Evolutionary conservation across 2,797 vertebrate species (phyloP), one percentile per base, ranked within the genome.

Genomic region (Urocyon cinereoargenteus): DNA sequence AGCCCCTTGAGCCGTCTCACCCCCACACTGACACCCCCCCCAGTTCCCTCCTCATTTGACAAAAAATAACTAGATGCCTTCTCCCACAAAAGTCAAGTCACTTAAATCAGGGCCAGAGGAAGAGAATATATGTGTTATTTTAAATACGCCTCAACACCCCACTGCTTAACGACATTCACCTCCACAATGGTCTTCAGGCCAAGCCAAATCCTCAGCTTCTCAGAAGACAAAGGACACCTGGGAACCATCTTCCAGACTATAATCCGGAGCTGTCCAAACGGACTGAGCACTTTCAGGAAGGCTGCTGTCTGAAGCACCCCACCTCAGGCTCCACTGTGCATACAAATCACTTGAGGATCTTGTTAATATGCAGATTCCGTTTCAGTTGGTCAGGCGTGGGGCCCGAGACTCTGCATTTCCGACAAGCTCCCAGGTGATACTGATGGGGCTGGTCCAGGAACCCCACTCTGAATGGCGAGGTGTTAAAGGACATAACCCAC

Each of bases 91-190:
- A 86, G 34, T 83, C 36, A 91, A 82, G 26, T 78, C 78, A 77
- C 26, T 49, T 81, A 72, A 70, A 16, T 49, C 62, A 55, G 2
- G 79, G 81, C 26, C 26, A n/a, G 86, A 82, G 59, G 16, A 91
- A 40, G 31, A 90, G n/a, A 86, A 57, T 36, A 68, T 68, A 34
- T 34, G n/a, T 68, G n/a, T 70, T 90, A 61, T 59, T 87, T 94
- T 62, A 59, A 94, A 94, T 13, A 34, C 77, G 26, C 12, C 22
- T 75, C 19, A 19, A 28, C 36, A 28, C 83, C 5, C n/a, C 24
- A 21, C 7, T 90, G 16, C 68, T 86, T 22, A 70, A 87, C 21
- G n/a, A 24, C 36, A 53, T 11, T 83, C 79, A 51, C 40, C 70
- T n/a, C 55, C 53, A 85, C 19, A 19, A 6, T 19, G 31, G 45